phyloP scores from a whole-genome alignment of 2,888 invertebrate genomes.

The Abscondita cerata region DNA sequence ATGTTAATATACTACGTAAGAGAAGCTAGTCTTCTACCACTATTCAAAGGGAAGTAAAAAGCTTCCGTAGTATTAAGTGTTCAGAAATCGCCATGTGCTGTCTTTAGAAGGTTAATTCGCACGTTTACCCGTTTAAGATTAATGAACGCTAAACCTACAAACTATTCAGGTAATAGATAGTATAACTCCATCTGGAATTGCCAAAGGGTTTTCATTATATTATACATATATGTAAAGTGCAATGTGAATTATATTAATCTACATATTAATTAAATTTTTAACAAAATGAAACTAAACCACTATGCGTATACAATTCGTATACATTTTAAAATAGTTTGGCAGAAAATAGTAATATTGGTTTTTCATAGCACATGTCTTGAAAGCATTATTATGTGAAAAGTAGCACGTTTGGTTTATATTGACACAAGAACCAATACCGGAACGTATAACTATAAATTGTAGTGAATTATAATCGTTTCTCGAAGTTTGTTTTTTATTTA shows the following conservation, averaged over 20 bases:
- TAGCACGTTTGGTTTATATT: conserved; percentile 11
- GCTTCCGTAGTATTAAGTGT: conserved; percentile 37
- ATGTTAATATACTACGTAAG: conserved; percentile 39
- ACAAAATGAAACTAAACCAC: too few relatives aligned
- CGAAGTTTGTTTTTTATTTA: conserved; percentile 10
- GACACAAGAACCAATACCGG: conserved; percentile 18
- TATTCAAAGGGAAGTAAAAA: conserved; percentile 38
- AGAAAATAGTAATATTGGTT: too few relatives aligned
- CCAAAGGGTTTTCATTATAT: conserved; percentile 3
- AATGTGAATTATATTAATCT: too few relatives aligned
- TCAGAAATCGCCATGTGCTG: conserved; percentile 33
- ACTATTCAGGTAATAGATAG: conserved; percentile 24
- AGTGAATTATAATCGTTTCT: conserved; percentile 13
- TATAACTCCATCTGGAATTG: conserved; percentile 20
- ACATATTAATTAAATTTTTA: too few relatives aligned
- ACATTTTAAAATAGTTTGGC: too few relatives aligned
- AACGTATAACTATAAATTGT: conserved; percentile 16
- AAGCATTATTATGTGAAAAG: background rate
- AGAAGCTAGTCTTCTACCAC: conserved; percentile 35
- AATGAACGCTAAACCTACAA: conserved; percentile 29
- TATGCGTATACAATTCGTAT: too few relatives aligned
- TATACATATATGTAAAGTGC: conserved; percentile 3
- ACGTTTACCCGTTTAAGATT: conserved; percentile 33
- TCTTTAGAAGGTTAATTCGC: conserved; percentile 28
- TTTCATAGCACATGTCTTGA: background rate